Conservation (phyloP, 2,113 vertebrate species). For the Thoracochromis brauschi region DNA sequence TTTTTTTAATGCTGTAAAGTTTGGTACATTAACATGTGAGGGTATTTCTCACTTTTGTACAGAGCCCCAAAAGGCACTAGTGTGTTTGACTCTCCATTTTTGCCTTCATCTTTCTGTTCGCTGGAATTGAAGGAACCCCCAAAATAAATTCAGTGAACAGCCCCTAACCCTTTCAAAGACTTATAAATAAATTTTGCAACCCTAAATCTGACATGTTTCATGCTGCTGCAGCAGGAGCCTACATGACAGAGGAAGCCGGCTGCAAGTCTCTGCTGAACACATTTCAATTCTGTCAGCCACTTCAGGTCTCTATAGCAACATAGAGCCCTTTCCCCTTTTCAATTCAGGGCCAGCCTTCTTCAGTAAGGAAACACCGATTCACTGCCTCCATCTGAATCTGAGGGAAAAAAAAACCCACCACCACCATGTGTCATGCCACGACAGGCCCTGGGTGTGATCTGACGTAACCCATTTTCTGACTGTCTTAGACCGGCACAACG, state of each 20-base stretch:
- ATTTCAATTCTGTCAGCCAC: neutral
- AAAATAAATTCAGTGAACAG: neutral
- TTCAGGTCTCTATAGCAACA: neutral
- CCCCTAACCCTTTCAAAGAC: neutral
- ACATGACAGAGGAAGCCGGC: accelerated
- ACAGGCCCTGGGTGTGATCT: neutral
- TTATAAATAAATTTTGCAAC: accelerated
- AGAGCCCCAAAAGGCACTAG: neutral
- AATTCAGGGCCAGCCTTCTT: neutral
- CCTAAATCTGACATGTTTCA: neutral
- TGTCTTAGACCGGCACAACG: neutral
- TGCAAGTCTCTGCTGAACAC: neutral
- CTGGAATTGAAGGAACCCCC: neutral
- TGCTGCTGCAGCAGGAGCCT: neutral
- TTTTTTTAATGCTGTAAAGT: neutral
- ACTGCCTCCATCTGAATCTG: neutral
- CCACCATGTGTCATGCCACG: neutral
- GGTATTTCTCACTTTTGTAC: neutral
- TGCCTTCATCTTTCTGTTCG: neutral
- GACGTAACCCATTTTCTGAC: neutral
- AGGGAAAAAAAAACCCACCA: neutral
- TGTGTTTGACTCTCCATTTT: neutral
- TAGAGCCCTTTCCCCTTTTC: neutral
- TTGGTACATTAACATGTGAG: neutral
- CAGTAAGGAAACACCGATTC: neutral